Conservation (phyloP, 2,797 vertebrate genomes). For the Tenualosa ilisha region DNA sequence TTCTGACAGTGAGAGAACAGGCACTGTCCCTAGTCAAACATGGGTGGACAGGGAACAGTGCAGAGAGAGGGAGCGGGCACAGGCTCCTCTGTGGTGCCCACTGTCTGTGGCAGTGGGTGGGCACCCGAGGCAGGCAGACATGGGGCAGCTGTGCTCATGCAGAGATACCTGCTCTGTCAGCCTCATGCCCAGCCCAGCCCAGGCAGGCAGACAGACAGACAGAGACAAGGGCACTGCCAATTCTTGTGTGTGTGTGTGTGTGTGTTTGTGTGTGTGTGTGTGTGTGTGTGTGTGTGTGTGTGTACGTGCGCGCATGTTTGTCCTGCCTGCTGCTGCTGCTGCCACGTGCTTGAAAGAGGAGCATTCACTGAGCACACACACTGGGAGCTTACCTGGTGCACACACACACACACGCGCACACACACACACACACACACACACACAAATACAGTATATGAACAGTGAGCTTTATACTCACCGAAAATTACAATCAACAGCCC, state of each 20-base stretch:
- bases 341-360: no score
- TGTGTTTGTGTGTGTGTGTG: no score
- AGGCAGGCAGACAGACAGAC: constrained; percentile 6
- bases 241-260: no score
- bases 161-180: constrained; percentile 24
- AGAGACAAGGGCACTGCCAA: neutral
- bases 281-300: no score
- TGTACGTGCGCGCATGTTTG: no score
- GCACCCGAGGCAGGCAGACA: constrained; percentile 23
- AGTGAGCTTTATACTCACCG: neutral
- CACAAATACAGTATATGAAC: neutral
- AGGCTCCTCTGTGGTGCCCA: no score
- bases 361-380: no score
- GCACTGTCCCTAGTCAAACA: neutral
- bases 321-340: no score
- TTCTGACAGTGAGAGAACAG: neutral
- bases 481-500: neutral
- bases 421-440: neutral
- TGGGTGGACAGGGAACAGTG: no score
- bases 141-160: constrained; percentile 23
- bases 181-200: constrained; percentile 24
- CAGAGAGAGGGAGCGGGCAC: neutral
- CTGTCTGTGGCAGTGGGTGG: no score
- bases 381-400: neutral
- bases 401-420: neutral